Conservation (phyloP, 2,797 vertebrate genomes). For the Gallinago nigripennis region DNA sequence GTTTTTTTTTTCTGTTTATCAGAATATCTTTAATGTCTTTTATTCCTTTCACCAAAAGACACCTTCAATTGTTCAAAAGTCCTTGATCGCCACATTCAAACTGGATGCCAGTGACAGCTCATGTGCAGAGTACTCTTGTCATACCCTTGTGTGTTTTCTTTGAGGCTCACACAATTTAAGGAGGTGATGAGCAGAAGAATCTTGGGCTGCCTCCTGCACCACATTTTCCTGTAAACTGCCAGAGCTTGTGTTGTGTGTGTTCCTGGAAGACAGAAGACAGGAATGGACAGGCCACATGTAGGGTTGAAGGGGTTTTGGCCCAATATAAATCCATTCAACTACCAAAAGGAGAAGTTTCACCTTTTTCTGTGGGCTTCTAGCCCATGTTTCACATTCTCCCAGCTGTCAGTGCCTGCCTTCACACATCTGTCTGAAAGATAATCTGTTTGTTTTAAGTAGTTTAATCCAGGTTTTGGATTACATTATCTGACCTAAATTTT, state of each 20-base stretch:
- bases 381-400: not conserved
- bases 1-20: conserved; percentile 35
- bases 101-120: not conserved
- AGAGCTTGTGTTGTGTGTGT: not conserved
- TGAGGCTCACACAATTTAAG: conserved; percentile 2
- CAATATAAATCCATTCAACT: not conserved
- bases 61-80: not conserved
- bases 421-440: not conserved
- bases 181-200: not conserved
- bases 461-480: not conserved
- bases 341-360: not conserved
- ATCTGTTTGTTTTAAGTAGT: not conserved
- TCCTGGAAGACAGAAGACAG: not conserved
- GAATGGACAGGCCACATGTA: not conserved
- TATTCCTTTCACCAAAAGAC: not conserved
- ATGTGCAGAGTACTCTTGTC: not conserved
- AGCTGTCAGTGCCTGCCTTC: not conserved
- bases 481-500: not conserved
- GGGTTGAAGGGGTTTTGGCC: not conserved
- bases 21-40: conserved; percentile 48
- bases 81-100: conserved; percentile 31
- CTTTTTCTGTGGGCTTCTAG: not conserved
- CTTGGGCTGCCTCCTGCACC: not conserved
- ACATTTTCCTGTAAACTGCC: not conserved
- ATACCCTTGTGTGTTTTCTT: not conserved